Conservation (phyloP, 2,888 invertebrate genomes). For the Anaspis maculata region DNA sequence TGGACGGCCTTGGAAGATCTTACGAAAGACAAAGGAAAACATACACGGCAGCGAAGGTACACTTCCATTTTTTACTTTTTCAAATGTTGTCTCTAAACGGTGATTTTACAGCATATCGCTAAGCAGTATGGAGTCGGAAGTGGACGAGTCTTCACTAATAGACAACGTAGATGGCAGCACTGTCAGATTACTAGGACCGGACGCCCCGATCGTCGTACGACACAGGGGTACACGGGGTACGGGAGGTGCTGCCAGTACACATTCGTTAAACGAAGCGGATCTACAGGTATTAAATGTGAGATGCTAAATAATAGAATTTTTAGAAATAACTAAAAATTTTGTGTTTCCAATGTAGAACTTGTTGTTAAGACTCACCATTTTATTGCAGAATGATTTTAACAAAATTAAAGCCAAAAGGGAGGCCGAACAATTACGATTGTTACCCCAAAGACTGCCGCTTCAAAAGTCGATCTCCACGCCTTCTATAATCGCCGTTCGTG, state of each 20-base stretch:
- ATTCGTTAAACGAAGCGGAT: conserved; percentile 83
- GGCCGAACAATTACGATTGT: conserved; percentile 46
- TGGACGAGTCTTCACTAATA: conserved; percentile 55
- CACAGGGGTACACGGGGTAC: conserved; percentile 44
- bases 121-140: conserved; percentile 80
- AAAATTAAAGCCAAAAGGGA: conserved; percentile 56
- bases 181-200: conserved; percentile 45
- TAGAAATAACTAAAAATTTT: too few relatives aligned
- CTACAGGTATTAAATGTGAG: conserved; percentile 54
- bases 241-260: conserved; percentile 56
- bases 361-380: too few relatives aligned
- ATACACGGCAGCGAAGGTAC: conserved; percentile 48
- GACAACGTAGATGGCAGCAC: conserved; percentile 49
- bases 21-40: conserved; percentile 47
- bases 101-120: conserved; percentile 53
- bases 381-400: conserved; percentile 61
- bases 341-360: not conserved
- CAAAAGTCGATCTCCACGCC: conserved; percentile 89
- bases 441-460: conserved; percentile 64
- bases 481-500: conserved; percentile 68
- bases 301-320: not conserved
- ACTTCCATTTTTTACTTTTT: too few relatives aligned
- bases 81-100: not conserved
- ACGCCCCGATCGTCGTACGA: conserved; percentile 39
- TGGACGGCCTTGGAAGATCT: conserved; percentile 81